Base-by-base conservation (phyloP, 2,888 invertebrate species). In the Scelioninae gen. 1 region DNA sequence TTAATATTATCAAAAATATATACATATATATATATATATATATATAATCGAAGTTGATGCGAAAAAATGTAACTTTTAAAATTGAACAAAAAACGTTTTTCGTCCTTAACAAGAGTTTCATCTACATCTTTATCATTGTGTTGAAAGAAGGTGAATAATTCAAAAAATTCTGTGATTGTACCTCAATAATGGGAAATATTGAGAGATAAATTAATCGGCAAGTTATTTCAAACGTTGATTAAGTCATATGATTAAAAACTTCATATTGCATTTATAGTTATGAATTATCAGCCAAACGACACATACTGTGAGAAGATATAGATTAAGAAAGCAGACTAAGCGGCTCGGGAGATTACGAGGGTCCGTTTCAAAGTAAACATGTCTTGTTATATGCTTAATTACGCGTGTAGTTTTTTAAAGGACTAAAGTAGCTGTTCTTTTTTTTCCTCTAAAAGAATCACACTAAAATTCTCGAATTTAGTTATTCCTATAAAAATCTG, bases 261-360 rank as follows among this genome's bases (percentile, higher is more conserved):
- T 71, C 40, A 34, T 62, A 47, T 55, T 68, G 58, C 60, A 72
- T 65, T 60, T 58, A 49, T 15, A 49, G 49, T 40, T 43, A 32
- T n/a, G n/a, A 55, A 49, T 15, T 63, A 66, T 80, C 60, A 79
- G 83, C 76, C 29, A 80, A 84, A 86, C 79, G 82, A 82, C 82
- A 65, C 77, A 76, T 82, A 75, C 56, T 85, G 87, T n/a, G 56
- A 71, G 69, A 88, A 84, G 79, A 85, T 83, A 84, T 83, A 86
- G 86, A 88, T 88, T 88, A 88, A 88, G 86, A 87, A 85, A 63
- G 85, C 87, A 86, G 87, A 87, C 86, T 87, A 86, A 88, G 83
- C 76, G 68, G 47, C 45, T 77, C 49, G 53, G 60, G 65, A 87
- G 88, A 88, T 88, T 88, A 88, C 84, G 85, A 85, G 83, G 85